Evolutionary conservation across 1,140 invertebrate genomes (phyloP), one percentile per base, ranked within the genome.

Genomic region (Ostrea denselamellosa): DNA sequence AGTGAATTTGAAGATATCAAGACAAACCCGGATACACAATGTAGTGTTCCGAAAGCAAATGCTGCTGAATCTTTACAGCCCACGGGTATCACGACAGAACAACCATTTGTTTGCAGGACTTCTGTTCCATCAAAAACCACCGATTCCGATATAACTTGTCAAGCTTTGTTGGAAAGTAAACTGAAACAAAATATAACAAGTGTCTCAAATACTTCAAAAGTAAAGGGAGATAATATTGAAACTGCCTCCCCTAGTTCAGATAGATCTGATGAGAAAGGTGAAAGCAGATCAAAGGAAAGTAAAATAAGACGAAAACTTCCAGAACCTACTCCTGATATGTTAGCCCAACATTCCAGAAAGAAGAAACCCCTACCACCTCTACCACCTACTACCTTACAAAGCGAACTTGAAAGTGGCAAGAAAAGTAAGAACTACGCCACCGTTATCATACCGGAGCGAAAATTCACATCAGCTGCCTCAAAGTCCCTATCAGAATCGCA

Each of bases 231-330:
- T n/a, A 53, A 10, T 83, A 52, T 52, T 22, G 82, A 83, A 9
- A 22, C 19, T 19, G 52, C 17, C 17, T 52, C 52, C 8, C 52
- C 82, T 14, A 54, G 17, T 53, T 83, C 82, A n/a, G 44, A 53
- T n/a, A 54, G 53, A 52, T 83, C 51, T 22, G 44, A 83, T 22
- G 52, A 44, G 8, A 83, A 83, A 52, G 28, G 52, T 54, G 52
- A 56, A 4, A 19, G 51, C 1, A 85, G 62, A 85, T 28, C 83
- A 85, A 56, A 52, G 28, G 83, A 62, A 4, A 62, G 83, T 25
- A 92, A 92, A 89, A 87, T 89, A 7, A 88, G 93, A 54, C 82
- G 93, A 87, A 91, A 93, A 85, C 88, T 94, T 28, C 93, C 93
- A 17, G 92, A 94, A 86, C 92, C 93, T 14, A 91, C 90, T 8